Base-by-base conservation (phyloP, 2,888 invertebrate genomes). In the Mongoloraphidia duomilia region DNA sequence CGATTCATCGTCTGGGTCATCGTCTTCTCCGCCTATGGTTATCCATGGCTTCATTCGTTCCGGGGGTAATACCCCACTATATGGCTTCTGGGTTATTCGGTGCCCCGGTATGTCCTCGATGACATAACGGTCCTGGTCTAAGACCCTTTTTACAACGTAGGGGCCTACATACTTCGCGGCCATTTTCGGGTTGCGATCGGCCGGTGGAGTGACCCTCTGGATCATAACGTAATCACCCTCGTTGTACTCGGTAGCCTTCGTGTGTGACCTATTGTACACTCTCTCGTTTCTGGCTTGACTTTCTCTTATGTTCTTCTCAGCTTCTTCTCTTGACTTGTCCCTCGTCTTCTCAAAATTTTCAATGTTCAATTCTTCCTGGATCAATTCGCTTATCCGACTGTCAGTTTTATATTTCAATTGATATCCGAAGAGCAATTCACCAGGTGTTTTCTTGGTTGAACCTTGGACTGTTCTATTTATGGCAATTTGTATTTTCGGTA, bases 31-130 rank as follows among this genome's bases (percentile, higher is more conserved):
- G 4, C 4, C 17, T 17, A 17, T 4, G 4, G 17, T 34, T 33
- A 50, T 10, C 42, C 49, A 52, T 17, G 8, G 42, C 35, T 52
- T 50, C 12, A 48, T 34, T 12, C 52, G 33, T n/a, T 52, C 52
- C 6, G 50, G 52, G 4, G 52, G 48, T 13, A 50, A 34, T 38
- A 52, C 34, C 36, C 50, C 34, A 2, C 47, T 48, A 12, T 52
- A 52, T 34, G 48, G 47, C 37, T 46, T 52, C 9, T 48, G 50
- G 14, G 47, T 47, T n/a, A 47, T 33, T 34, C 17, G 48, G 43
- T 48, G 41, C n/a, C 50, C 52, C 11, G 47, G 48, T 36, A 52
- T 46, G 43, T 50, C 50, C 12, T 14, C 46, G 26, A 52, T 39
- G 2, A 52, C 45, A 13, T 50, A 50, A 11, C 48, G 47, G 39